These are phyloP conservation scores for Pseudomyrmex dendroicus DNA, from an alignment of 1,140 invertebrate species.

Conservation along the genomic window DNA sequence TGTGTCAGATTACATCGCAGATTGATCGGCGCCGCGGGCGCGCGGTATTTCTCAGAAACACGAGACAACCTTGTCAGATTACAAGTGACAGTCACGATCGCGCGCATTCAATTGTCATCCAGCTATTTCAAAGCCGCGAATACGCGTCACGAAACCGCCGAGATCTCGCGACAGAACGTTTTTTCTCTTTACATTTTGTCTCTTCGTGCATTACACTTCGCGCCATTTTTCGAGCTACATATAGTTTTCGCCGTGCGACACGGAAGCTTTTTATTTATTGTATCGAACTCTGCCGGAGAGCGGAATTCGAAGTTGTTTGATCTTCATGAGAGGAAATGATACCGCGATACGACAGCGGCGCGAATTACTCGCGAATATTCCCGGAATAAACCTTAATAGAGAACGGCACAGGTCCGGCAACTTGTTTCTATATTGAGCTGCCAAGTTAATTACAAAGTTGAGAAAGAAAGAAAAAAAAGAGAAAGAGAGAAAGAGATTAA, in stretches of 20 bases:
- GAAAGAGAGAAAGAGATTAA: neutral
- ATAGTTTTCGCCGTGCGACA: neutral
- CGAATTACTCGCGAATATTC: constrained; percentile 45
- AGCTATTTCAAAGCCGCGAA: constrained; percentile 40
- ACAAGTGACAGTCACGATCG: constrained; percentile 50
- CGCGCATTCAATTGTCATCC: constrained; percentile 33
- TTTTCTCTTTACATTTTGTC: neutral
- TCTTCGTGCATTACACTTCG: constrained; percentile 1
- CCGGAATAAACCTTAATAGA: constrained; percentile 23
- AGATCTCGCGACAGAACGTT: constrained; percentile 17
- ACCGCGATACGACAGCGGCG: neutral
- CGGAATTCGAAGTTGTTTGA: constrained; percentile 17
- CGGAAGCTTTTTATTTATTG: constrained; percentile 9
- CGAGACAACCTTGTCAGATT: constrained; percentile 54
- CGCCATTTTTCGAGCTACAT: constrained; percentile 22
- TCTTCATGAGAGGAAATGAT: constrained; percentile 7
- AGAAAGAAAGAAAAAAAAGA: neutral
- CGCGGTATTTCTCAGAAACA: constrained; percentile 47
- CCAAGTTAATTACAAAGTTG: constrained; percentile 43
- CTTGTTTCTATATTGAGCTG: constrained; percentile 39
- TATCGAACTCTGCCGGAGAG: neutral
- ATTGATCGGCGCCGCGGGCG: constrained; percentile 45
- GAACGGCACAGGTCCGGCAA: neutral
- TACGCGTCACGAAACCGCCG: constrained; percentile 2
- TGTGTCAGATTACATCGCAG: constrained; percentile 47